Conservation (phyloP, 2,888 invertebrate genomes). For the Drosophila pseudotalamancana region DNA sequence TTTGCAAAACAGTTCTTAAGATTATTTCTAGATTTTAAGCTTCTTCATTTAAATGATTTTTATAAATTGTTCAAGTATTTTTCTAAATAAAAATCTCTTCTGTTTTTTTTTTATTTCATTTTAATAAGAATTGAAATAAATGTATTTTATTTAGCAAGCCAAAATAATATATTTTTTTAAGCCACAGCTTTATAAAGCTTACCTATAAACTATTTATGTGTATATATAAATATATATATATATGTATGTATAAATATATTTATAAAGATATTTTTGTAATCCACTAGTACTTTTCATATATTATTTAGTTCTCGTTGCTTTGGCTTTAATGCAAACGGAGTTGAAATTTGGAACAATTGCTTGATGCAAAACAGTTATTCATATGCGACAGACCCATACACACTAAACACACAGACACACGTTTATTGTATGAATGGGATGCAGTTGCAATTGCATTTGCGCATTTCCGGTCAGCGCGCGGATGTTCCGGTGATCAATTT, state of each 20-base stretch:
- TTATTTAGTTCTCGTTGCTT: slow-evolving; percentile 1
- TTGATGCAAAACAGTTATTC: slow-evolving; percentile 55
- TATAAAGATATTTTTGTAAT: neutral
- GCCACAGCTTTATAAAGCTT: too few species aligned
- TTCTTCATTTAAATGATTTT: too few species aligned
- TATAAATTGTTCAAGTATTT: too few species aligned
- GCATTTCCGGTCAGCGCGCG: slow-evolving; percentile 78
- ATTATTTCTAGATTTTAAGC: too few species aligned
- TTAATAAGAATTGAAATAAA: too few species aligned
- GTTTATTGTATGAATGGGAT: slow-evolving; percentile 14
- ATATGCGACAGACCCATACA: slow-evolving; percentile 26
- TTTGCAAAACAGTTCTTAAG: too few species aligned
- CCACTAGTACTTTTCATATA: too few species aligned
- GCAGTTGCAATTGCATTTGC: slow-evolving; percentile 71
- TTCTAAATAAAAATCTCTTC: too few species aligned
- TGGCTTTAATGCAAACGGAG: slow-evolving; percentile 4
- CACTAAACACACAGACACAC: neutral
- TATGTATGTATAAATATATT: neutral
- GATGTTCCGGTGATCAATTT: slow-evolving; percentile 79
- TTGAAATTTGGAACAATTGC: slow-evolving; percentile 22
- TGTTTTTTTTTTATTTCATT: too few species aligned
- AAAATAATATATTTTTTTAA: too few species aligned
- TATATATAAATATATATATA: neutral
- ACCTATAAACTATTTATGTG: too few species aligned
- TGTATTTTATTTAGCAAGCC: too few species aligned